Evolutionary conservation across 2,113 vertebrate species (phyloP).

Genomic region (Hipposideros armiger): DNA sequence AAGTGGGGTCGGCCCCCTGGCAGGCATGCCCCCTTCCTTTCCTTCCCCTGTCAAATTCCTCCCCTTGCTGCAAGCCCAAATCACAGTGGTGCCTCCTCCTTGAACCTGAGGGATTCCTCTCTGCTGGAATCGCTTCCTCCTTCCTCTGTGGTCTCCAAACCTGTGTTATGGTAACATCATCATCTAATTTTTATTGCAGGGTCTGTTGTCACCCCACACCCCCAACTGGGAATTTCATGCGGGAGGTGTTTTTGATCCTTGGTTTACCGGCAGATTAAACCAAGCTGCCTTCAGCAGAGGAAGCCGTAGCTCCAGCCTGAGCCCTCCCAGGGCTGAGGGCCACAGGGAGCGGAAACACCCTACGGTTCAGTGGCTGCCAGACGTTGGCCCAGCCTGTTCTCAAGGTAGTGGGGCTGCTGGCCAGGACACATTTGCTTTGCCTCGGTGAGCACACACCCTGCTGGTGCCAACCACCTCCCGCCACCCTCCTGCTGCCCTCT

Average conservation of each 20-base stretch:
- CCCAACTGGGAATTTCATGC: not conserved
- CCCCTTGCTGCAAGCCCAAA: not conserved
- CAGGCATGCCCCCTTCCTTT: not conserved
- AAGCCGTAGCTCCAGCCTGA: not conserved
- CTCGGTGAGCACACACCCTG: not conserved
- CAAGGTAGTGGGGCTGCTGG: accelerated
- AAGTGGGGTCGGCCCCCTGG: no score
- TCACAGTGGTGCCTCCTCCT: not conserved
- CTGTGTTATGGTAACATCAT: accelerated
- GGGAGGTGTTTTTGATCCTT: not conserved
- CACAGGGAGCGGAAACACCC: not conserved
- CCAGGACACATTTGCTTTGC: not conserved
- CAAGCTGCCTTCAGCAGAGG: not conserved
- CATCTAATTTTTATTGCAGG: no score
- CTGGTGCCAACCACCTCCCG: not conserved
- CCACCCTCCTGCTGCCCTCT: no score
- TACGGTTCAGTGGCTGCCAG: not conserved
- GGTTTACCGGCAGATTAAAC: not conserved
- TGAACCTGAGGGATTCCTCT: not conserved
- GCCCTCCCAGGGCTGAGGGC: not conserved
- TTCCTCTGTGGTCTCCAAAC: not conserved
- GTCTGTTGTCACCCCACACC: not conserved
- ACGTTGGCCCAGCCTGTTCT: not conserved
- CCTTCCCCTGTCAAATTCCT: not conserved
- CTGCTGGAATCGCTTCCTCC: not conserved